Evolutionary conservation across 1,140 invertebrate species (phyloP).

Genomic region (Trichomalopsis sarcophagae): DNA sequence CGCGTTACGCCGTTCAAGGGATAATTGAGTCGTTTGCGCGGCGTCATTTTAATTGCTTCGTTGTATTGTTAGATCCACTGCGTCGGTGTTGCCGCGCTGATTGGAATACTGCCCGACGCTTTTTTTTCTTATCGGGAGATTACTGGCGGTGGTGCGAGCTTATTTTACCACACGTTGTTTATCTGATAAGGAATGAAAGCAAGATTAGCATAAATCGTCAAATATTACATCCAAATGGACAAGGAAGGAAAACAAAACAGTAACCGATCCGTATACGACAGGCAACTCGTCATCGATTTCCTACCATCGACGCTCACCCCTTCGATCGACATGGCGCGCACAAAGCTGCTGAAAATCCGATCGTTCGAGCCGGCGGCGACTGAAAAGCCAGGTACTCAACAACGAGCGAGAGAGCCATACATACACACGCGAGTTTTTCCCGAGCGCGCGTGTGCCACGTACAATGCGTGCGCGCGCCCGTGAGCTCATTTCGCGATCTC

Average conservation of each 20-base stretch:
- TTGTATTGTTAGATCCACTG: neutral
- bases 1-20: neutral
- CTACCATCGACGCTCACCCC: neutral
- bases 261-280: neutral
- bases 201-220: no score
- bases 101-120: neutral
- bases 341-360: constrained; percentile 26
- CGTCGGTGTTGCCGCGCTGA: neutral
- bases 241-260: neutral
- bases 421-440: neutral
- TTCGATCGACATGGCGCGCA: neutral
- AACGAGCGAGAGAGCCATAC: neutral
- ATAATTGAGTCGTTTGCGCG: constrained; percentile 13
- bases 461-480: constrained; percentile 25
- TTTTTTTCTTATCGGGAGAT: neutral
- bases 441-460: neutral
- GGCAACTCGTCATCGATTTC: constrained; percentile 3
- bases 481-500: constrained; percentile 40
- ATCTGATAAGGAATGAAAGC: no score
- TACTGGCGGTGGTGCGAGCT: neutral
- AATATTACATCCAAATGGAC: neutral
- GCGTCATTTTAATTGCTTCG: constrained; percentile 7
- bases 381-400: constrained; percentile 26
- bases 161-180: neutral
- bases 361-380: neutral